Evolutionary conservation across 2,113 vertebrate genomes (phyloP), one percentile per base, ranked within the genome.

Genomic region (Ascaphus truei): DNA sequence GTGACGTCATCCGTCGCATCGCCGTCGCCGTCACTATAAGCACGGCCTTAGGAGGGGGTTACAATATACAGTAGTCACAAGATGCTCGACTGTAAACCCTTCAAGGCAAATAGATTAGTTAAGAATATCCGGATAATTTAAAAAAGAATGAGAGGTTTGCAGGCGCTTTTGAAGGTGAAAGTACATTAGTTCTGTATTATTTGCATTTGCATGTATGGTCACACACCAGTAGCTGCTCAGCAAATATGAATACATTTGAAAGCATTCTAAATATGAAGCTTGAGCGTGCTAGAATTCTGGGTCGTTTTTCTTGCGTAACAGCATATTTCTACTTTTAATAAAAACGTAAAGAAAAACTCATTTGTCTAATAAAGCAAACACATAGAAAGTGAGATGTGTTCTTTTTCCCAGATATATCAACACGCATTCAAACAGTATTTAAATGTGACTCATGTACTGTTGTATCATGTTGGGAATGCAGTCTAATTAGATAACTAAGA

Each of bases 181-280:
- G 45, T n/a, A 61, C 67, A 71, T 52, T 61, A 25, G 10, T 47
- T 71, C 33, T 61, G 47, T 50, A 71, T 71, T 71, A 30, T 61
- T 39, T 52, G 56, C 43, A 60, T 69, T 60, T 69, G 67, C 67
- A 60, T 71, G 45, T 61, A 41, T 57, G 34, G 67, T 71, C 57
- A 60, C 67, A 71, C 67, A 61, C 57, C 56, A 61, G 57, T 52
- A 71, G 43, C 45, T 52, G 39, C 47, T 52, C 56, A 16, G 57
- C 18, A 61, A 71, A 71, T 61, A 61, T 71, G 67, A 71, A 71
- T 71, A 51, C 16, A 71, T 71, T 71, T 61, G 8, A 4, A 39
- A 13, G 9, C 29, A 45, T 18, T 50, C 67, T 61, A 39, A 60
- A 69, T 48, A 69, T 51, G 33, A 50, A 22, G 34, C 12, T 33